A percentile compares a stretch with the other conserved stretches of the same genome.
phyloP scores from a whole-genome alignment of 1,140 invertebrate species.

The Pachypeltis micranthus region DNA sequence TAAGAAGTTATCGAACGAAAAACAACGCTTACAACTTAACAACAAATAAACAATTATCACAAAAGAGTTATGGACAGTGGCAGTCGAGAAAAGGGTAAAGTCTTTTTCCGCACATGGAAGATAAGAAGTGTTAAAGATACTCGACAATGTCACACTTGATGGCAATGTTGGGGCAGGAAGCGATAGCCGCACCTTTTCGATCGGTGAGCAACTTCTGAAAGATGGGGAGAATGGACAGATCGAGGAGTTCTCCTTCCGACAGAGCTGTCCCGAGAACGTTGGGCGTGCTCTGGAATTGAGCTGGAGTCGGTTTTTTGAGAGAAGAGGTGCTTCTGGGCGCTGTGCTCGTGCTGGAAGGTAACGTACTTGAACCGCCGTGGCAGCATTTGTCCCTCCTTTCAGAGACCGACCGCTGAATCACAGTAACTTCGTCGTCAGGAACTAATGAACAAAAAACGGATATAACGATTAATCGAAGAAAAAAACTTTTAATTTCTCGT shows the following conservation, averaged over 20 bases:
- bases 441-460: conserved; percentile 1
- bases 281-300: conserved; percentile 47
- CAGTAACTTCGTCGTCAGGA: conserved; percentile 26
- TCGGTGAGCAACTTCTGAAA: conserved; percentile 80
- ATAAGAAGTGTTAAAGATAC: conserved; percentile 51
- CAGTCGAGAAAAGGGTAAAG: neutral
- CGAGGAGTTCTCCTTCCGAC: conserved; percentile 69
- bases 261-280: conserved; percentile 43
- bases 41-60: neutral
- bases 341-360: neutral
- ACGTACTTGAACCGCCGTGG: conserved; percentile 29
- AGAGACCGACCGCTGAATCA: conserved; percentile 42
- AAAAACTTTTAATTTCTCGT: too few species aligned
- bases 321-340: conserved; percentile 2
- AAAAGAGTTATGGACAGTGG: neutral
- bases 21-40: too few species aligned
- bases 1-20: too few species aligned
- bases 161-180: conserved; percentile 85
- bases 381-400: conserved; percentile 36
- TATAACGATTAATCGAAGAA: neutral
- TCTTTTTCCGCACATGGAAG: neutral
- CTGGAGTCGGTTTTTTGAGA: conserved; percentile 29
- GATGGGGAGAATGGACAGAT: conserved; percentile 73
- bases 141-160: conserved; percentile 93
- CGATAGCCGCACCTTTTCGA: conserved; percentile 62